A percentile compares a stretch with the other conserved stretches of the same genome.
Evolutionary conservation across 2,797 vertebrate genomes (phyloP).

Genomic region (Chromis chromis): DNA sequence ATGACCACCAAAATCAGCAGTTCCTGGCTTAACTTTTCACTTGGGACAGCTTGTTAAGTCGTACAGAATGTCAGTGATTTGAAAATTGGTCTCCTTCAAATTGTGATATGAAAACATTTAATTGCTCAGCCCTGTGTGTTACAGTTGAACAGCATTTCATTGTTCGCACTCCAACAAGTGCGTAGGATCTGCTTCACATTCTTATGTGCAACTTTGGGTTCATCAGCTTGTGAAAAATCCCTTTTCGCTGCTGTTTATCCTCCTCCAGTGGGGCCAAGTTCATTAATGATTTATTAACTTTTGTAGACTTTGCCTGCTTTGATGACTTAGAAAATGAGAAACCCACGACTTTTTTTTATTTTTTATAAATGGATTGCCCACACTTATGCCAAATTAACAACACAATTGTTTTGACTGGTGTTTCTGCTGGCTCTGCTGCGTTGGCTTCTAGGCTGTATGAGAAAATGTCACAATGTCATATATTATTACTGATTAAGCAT

Average conservation of each 20-base stretch:
- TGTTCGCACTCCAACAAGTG: background rate
- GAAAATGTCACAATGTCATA: conserved; percentile 6
- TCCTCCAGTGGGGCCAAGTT: background rate
- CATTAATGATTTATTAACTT: background rate
- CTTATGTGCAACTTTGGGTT: background rate
- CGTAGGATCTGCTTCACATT: background rate
- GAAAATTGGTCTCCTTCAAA: background rate
- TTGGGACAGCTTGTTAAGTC: background rate
- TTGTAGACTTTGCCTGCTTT: background rate
- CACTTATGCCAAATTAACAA: background rate
- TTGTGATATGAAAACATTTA: background rate
- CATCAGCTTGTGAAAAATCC: background rate
- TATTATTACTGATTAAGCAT: conserved; percentile 5
- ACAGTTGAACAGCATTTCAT: background rate
- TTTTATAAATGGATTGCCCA: background rate
- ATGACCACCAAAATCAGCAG: background rate
- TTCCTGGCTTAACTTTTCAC: background rate
- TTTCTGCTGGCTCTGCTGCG: conserved; percentile 19
- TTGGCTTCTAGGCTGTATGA: conserved; percentile 13
- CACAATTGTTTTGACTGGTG: background rate
- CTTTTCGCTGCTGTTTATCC: background rate
- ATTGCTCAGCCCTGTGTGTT: background rate
- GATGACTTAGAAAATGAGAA: conserved; percentile 23
- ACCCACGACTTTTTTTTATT: background rate
- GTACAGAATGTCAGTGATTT: background rate